Evolutionary conservation across 2,888 invertebrate genomes (phyloP), one percentile per base, ranked within the genome.

Genomic region (Noctuana brunneofusca): DNA sequence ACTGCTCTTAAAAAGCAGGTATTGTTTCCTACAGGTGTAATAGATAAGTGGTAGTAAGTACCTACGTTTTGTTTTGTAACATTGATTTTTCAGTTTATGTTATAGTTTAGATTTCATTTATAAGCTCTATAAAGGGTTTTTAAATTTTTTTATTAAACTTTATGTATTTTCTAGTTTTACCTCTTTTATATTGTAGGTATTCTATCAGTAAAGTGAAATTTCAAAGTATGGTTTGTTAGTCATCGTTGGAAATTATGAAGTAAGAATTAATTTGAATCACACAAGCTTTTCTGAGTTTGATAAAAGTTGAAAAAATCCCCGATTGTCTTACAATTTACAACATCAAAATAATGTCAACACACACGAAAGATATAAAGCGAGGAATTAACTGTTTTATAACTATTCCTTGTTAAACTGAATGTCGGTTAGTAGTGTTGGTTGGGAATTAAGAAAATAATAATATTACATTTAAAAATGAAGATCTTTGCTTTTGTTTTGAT

Each of bases 391-490:
- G 12, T 0, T 32, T 1, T 4, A 0, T n/a, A 12, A n/a, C 35
- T 35, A 12, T 3, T 35, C 2, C 3, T n/a, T 1, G n/a, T n/a
- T n/a, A n/a, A n/a, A n/a, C 5, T 4, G 1, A 2, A 0, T 4
- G 14, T 0, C 30, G 30, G 11, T 8, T 32, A 2, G 11, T 6
- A 32, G 30, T 32, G 11, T 3, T 32, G 1, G 9, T 9, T 32
- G 11, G 1, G 2, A 32, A 32, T 8, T 11, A 8, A 8, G 5
- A n/a, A 35, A 35, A 35, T 35, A n/a, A 35, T n/a, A 35, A n/a
- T 8, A 43, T 11, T 9, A 43, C 18, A 18, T 43, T 2, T 35
- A 14, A 53, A 11, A 53, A 53, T 35, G 53, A 53, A 35, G 32
- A 0, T 35, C 6, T 35, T 20, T 11, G 16, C 30, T 2, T 6